Evolutionary conservation across 2,888 invertebrate species (phyloP), one percentile per base, ranked within the genome.

Genomic region (Habrosyne pyritoides): DNA sequence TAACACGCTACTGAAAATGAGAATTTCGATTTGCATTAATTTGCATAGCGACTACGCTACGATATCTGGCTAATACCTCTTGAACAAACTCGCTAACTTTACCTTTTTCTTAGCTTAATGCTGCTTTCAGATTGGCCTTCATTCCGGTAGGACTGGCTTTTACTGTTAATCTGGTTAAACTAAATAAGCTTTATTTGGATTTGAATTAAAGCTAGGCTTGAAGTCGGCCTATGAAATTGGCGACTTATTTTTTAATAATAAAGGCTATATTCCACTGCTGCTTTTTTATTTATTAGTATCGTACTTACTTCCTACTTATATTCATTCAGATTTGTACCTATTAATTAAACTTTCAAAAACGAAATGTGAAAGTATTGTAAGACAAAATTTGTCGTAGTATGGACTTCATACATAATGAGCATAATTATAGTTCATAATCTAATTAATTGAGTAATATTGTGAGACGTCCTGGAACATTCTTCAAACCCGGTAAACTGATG

Each of bases 11-110:
- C 56, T 50, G 54, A 56, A 63, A 63, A 68, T 66, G 64, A 70
- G 64, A 64, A 57, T 55, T 49, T 36, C 26, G 18, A 63, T 71
- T 70, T 70, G 58, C 66, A 66, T 70, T 18, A 53, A 71, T 70
- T 70, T 70, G 57, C 71, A 71, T 70, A 50, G 24, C 50, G 52
- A 55, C 53, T 59, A 47, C 58, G 53, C 53, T 60, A 55, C 60
- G 51, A 47, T 46, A 56, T 33, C 42, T 14, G 42, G 21, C 53
- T 60, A 60, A 63, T 60, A 54, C 63, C 56, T 59, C 61, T 60
- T 55, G 60, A 62, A 55, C 53, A 53, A 47, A 52, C 57, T 54
- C 47, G 53, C 57, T 53, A 62, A 54, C 58, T 53, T 61, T 62
- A 49, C 59, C 60, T 49, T 42, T 51, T 51, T 49, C 42, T 28